Evolutionary conservation across 2,113 vertebrate species (phyloP).

Genomic region (Trochalopteron elliotii): DNA sequence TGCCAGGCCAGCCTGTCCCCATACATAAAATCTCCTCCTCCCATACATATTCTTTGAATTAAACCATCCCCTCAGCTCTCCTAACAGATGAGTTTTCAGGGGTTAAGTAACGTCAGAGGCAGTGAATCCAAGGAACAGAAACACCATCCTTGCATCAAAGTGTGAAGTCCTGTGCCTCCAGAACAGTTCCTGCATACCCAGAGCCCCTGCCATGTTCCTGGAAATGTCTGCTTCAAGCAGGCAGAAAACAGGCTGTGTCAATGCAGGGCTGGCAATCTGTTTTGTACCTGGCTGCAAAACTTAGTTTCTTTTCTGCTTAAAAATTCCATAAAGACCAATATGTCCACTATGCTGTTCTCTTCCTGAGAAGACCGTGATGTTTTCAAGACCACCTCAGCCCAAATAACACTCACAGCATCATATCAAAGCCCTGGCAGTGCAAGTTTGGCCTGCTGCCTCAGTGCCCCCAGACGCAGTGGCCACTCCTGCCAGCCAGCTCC

Average conservation of each 20-base stretch:
- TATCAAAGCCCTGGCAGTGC: neutral
- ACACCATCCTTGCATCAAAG: neutral
- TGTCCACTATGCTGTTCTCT: too few species aligned
- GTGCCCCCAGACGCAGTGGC: neutral
- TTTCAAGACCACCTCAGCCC: neutral
- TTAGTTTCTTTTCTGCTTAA: neutral
- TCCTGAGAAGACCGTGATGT: neutral
- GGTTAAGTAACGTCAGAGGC: neutral
- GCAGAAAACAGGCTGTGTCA: neutral
- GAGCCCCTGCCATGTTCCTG: neutral
- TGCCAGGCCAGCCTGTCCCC: neutral
- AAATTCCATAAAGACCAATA: neutral
- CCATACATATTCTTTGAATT: neutral
- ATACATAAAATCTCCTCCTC: neutral
- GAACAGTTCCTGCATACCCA: neutral
- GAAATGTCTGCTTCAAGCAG: neutral
- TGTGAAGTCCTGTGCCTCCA: too few species aligned
- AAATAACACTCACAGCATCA: neutral
- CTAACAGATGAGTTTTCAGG: neutral
- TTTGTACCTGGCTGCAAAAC: neutral
- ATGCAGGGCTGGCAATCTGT: neutral
- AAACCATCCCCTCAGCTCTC: neutral
- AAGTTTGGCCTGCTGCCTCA: fast-evolving
- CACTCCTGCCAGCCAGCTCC: neutral
- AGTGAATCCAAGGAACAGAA: neutral